phyloP scores from a whole-genome alignment of 2,888 invertebrate species.

The Steinernema carpocapsae region DNA sequence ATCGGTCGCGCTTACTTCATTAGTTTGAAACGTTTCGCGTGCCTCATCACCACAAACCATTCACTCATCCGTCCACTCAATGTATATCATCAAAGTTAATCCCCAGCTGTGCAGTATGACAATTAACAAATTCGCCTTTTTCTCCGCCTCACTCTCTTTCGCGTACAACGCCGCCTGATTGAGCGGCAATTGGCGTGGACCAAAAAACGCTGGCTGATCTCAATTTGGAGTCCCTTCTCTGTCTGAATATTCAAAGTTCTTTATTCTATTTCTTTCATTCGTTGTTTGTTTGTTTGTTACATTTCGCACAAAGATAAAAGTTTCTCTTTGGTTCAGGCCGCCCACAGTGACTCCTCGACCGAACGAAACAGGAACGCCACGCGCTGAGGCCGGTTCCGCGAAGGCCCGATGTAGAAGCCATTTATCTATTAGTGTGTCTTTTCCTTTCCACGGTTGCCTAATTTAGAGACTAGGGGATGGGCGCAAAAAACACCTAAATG shows the following conservation, averaged over 20 bases:
- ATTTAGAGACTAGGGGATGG: background rate
- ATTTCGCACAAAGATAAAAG: background rate
- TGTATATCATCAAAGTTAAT: constrained; percentile 34
- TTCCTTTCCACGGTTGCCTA: too few relatives aligned
- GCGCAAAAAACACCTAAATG: constrained; percentile 6
- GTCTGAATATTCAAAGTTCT: constrained; percentile 24
- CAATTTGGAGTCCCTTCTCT: constrained; percentile 25
- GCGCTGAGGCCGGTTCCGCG: too few relatives aligned
- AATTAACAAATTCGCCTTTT: constrained; percentile 7
- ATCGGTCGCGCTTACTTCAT: constrained; percentile 1
- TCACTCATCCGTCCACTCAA: constrained; percentile 13
- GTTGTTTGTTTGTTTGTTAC: background rate
- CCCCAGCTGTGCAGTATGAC: constrained; percentile 32
- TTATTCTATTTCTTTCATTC: background rate
- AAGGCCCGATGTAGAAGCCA: too few relatives aligned
- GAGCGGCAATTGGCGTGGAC: constrained; percentile 2
- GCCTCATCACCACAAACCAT: constrained; percentile 16
- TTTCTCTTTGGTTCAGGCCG: too few relatives aligned
- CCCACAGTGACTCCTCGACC: too few relatives aligned
- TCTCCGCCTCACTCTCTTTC: background rate
- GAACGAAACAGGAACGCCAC: too few relatives aligned
- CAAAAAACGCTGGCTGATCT: constrained; percentile 30
- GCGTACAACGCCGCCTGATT: background rate
- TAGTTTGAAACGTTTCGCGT: constrained; percentile 19
- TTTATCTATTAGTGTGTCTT: too few relatives aligned